Conservation (phyloP, 2,888 invertebrate species). For the Patella depressa region DNA sequence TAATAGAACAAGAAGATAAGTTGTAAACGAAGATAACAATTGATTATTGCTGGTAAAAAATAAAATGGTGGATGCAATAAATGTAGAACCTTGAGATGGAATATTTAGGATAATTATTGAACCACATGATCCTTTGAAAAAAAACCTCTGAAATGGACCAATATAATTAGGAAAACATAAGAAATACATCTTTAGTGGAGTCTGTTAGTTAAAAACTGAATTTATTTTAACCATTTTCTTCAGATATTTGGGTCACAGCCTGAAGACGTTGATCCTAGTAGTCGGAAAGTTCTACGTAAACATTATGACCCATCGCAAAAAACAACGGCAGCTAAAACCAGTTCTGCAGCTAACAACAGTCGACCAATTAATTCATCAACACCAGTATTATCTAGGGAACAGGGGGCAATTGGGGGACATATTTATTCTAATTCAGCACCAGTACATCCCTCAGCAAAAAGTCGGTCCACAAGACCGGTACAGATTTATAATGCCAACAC, state of each 20-base stretch:
- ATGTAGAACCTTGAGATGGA: no score
- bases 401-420: constrained; percentile 16
- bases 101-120: no score
- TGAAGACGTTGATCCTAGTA: constrained; percentile 54
- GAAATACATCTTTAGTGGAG: no score
- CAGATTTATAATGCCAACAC: constrained; percentile 55
- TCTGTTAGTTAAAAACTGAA: background rate
- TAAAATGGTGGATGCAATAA: no score
- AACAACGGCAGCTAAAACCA: constrained; percentile 9
- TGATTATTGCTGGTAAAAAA: no score
- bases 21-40: no score
- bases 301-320: background rate
- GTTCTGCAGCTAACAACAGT: constrained; percentile 14
- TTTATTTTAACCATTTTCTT: background rate
- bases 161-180: no score
- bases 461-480: constrained; percentile 44
- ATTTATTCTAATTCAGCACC: constrained; percentile 55
- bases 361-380: constrained; percentile 28
- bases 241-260: constrained; percentile 65
- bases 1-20: no score
- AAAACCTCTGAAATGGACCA: no score
- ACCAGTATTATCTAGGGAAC: constrained; percentile 21
- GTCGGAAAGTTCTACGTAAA: constrained; percentile 14
- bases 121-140: no score
- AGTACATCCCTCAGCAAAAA: constrained; percentile 39